Evolutionary conservation across 2,113 vertebrate species (phyloP), one percentile per base, ranked within the genome.

Genomic region (Cololabis saira): DNA sequence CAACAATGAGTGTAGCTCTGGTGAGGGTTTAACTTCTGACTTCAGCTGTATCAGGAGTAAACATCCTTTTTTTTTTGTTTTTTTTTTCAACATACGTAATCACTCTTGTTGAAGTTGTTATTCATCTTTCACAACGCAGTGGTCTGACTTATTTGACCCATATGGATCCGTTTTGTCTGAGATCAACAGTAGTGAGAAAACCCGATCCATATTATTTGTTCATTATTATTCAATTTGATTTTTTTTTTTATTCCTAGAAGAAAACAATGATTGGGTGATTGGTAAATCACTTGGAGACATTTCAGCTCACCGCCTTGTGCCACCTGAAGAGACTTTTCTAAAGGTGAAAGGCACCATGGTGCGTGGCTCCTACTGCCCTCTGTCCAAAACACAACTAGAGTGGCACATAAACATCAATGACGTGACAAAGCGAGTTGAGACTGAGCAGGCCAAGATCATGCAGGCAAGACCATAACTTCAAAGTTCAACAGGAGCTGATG

Each of bases 381-480:
- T 90, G 9, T 81, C 73, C 48, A 89, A 71, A 33, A 71, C 66
- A 8, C 90, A 91, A 22, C 64, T 95, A 14, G 76, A 92, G 73
- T 88, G 90, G 83, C 88, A 93, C 10, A 77, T 95, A 21, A 57
- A 68, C 15, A 78, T 71, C 2, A 91, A 62, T 50, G 57, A 78
- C 27, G 12, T 41, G 14, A 81, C 91, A 49, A 81, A 87, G 53
- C 68, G 72, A 41, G 84, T 74, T 1, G 67, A 90, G 72, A 72
- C 59, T 22, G 62, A 82, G 42, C 90, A 89, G 48, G 60, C 43
- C 3, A 14, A 50, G 12, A 66, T 92, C 42, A 79, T 92, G 48
- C 71, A 92, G 92, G 95, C 86, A 71, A 87, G 77, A 40, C 16
- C 15, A 5, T 41, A 21, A 16, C 0, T 51, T 76, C 55, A 8